Percentiles rank a stretch among this genome's conserved stretches.
Conservation (phyloP, 1,140 invertebrate species). For the Drosophila kepulauana region DNA sequence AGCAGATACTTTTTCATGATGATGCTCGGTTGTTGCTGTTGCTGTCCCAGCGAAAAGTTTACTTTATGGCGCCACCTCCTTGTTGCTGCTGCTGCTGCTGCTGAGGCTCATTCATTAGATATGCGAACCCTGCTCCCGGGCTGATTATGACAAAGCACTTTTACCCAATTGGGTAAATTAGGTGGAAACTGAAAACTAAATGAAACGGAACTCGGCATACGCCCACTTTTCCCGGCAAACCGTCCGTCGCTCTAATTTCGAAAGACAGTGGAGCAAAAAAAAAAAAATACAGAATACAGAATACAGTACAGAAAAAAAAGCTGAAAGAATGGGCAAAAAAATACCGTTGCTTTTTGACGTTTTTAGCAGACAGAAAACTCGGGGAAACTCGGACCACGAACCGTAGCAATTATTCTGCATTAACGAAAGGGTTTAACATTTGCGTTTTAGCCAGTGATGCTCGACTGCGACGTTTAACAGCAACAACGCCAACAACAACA, state of each 20-base stretch:
- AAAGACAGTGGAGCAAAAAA: conserved; percentile 52
- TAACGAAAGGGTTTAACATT: conserved; percentile 84
- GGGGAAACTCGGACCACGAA: conserved; percentile 65
- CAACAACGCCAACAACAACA: conserved; percentile 39
- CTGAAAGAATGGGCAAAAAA: conserved; percentile 17
- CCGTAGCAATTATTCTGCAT: conserved; percentile 81
- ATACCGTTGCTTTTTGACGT: conserved; percentile 46
- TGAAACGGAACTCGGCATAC: conserved; percentile 78
- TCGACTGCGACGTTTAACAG: conserved; percentile 53
- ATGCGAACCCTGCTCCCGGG: conserved; percentile 81
- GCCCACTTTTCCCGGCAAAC: conserved; percentile 59
- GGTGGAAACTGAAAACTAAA: conserved; percentile 83
- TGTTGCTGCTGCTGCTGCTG: neutral
- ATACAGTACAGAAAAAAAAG: conserved; percentile 13
- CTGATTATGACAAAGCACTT: conserved; percentile 83
- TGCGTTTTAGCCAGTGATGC: conserved; percentile 73
- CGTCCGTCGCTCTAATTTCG: conserved; percentile 72
- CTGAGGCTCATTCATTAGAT: conserved; percentile 72
- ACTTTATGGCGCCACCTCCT: conserved; percentile 40
- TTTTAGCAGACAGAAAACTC: conserved; percentile 27
- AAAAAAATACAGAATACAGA: conserved; percentile 26
- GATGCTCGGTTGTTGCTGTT: conserved; percentile 4
- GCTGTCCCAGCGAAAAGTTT: conserved; percentile 58
- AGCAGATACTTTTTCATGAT: conserved; percentile 36
- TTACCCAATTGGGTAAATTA: conserved; percentile 83